A percentile compares a stretch with the other conserved stretches of the same genome.
Evolutionary conservation across 92 coral and sea anemone species (phyloP).

Genomic region (Epizoanthus illoricatus): DNA sequence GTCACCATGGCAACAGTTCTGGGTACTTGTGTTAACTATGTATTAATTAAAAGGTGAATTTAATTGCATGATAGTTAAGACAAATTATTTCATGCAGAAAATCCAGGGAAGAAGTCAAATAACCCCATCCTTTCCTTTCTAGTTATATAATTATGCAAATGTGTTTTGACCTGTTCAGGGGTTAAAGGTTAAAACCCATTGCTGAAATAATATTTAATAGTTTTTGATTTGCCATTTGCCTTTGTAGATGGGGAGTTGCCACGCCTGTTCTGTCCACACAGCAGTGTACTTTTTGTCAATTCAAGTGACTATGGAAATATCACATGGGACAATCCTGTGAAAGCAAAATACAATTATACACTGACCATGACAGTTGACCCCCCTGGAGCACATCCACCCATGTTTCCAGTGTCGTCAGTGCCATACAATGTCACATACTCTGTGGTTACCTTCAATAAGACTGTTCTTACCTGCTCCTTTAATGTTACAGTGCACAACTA

Average conservation of each 20-base stretch:
- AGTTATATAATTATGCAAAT: too few species aligned
- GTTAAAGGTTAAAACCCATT: background rate
- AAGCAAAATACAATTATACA: constrained; percentile 28
- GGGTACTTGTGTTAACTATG: too few species aligned
- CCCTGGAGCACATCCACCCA: constrained; percentile 17
- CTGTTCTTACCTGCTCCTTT: constrained; percentile 7
- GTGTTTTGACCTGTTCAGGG: background rate
- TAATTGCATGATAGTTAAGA: too few species aligned
- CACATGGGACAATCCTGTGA: constrained; percentile 9
- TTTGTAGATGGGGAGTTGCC: constrained; percentile 28
- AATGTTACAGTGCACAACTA: constrained; percentile 22
- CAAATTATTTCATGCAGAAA: too few species aligned
- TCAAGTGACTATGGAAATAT: constrained; percentile 24
- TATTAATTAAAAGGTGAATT: too few species aligned
- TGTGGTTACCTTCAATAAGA: constrained; percentile 1
- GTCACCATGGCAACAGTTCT: too few species aligned
- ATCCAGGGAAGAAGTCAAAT: too few species aligned
- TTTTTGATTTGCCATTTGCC: background rate
- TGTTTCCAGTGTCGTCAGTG: constrained; percentile 17
- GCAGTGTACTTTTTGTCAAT: constrained; percentile 12
- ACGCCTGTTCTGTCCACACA: constrained; percentile 15
- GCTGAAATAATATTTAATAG: background rate
- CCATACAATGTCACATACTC: constrained; percentile 25
- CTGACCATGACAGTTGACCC: constrained; percentile 32
- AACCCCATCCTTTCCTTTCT: too few species aligned